Conservation (phyloP, 2,797 vertebrate species). For the Intellagama lesueurii region DNA sequence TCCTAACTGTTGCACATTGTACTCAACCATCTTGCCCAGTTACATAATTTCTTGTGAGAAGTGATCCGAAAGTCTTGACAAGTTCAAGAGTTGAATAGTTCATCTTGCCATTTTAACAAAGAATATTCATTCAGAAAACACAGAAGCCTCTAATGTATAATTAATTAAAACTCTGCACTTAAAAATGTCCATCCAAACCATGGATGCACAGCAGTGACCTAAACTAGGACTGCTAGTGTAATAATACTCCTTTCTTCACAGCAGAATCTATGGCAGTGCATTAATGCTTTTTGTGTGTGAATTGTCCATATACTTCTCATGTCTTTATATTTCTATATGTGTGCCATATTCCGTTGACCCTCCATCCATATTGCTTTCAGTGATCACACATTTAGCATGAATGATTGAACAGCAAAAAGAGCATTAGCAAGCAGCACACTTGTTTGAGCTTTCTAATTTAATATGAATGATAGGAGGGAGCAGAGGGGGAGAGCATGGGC, state of each 20-base stretch:
- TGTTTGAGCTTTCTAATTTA: background rate
- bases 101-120: background rate
- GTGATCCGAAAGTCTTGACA: background rate
- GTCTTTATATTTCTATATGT: background rate
- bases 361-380: too few relatives aligned
- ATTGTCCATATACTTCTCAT: background rate
- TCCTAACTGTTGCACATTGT: background rate
- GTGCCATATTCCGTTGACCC: background rate
- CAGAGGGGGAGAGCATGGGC: too few relatives aligned
- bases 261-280: background rate
- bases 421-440: background rate
- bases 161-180: slow-evolving; percentile 11
- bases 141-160: background rate
- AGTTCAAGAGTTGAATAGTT: background rate
- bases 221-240: background rate
- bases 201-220: background rate
- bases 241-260: background rate
- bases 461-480: background rate
- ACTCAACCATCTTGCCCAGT: background rate
- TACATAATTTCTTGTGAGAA: background rate
- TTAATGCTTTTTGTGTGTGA: background rate
- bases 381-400: too few relatives aligned
- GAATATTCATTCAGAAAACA: background rate
- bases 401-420: background rate
- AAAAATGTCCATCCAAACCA: slow-evolving; percentile 12